Evolutionary conservation across 2,113 vertebrate genomes (phyloP), one percentile per base, ranked within the genome.

Genomic region (Epinephelus moara): DNA sequence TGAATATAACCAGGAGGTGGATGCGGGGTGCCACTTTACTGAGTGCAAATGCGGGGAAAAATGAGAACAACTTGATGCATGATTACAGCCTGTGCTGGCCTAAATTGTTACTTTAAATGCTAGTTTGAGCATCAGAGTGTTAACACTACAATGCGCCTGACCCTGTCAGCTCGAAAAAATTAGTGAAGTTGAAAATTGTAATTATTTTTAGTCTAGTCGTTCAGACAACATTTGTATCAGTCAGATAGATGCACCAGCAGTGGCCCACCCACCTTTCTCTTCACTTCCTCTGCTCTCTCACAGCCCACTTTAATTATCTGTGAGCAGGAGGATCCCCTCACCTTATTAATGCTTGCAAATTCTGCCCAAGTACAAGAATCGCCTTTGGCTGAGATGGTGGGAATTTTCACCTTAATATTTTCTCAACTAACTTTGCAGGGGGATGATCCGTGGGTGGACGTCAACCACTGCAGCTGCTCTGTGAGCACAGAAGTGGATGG

Each of bases 341-440:
- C 81, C 85, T 89, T 84, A 87, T 87, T 91, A 87, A 90, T 76
- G 76, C 71, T 69, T 69, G 79, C 80, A 80, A 70, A 91, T 85
- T 84, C 70, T 79, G 50, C 75, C 70, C 62, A 15, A 82, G 85
- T 60, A 77, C 87, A 80, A 70, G 74, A 72, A 90, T 81, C 13
- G 73, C 82, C 88, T 88, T 71, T 69, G 82, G 88, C 71, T 78
- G 53, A 72, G 80, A 80, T 21, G 23, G 68, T 59, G 64, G 78
- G 80, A 45, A 80, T 88, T 90, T 89, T 86, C 68, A 72, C 37
- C 75, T 30, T 72, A 80, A 89, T 89, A 83, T 89, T 86, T 85
- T 80, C 78, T 79, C 67, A 79, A 52, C 82, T 84, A 75, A 85
- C 84, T 81, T 85, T 61, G 64, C 86, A 84, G 86, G 68, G 42